A percentile compares a stretch with the other conserved stretches of the same genome.
These are phyloP conservation scores for Siderastrea radians DNA, from an alignment of 92 coral and sea anemone genomes.

Conservation along the genomic window DNA sequence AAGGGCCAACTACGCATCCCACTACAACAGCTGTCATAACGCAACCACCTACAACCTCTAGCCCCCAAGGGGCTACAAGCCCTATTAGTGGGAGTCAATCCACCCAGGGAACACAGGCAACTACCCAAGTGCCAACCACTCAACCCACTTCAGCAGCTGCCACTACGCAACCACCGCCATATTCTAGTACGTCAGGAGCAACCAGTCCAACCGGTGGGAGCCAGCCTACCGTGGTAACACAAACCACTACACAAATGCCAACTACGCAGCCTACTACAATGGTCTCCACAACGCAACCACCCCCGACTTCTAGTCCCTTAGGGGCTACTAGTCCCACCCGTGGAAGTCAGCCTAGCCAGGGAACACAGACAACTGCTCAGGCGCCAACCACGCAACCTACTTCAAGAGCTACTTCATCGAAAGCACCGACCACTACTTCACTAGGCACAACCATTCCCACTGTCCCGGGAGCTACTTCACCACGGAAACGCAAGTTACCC, in stretches of 20 bases:
- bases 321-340: not conserved
- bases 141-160: not conserved
- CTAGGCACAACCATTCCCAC: not conserved
- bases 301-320: not conserved
- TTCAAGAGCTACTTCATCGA: not conserved
- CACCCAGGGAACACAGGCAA: not conserved
- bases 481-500: not conserved
- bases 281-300: not conserved
- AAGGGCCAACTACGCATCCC: not conserved
- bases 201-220: not conserved
- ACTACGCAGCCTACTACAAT: not conserved
- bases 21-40: not conserved
- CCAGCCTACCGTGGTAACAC: not conserved
- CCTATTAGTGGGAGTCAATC: not conserved
- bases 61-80: not conserved
- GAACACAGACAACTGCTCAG: not conserved
- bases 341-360: not conserved
- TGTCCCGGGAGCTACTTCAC: not conserved
- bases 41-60: not conserved
- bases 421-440: not conserved
- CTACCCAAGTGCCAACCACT: conserved; percentile 3
- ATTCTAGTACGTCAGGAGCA: not conserved
- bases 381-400: not conserved
- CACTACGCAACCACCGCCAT: not conserved
- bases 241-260: not conserved